Evolutionary conservation across 2,113 vertebrate genomes (phyloP).

Genomic region (Chaetops frenatus): DNA sequence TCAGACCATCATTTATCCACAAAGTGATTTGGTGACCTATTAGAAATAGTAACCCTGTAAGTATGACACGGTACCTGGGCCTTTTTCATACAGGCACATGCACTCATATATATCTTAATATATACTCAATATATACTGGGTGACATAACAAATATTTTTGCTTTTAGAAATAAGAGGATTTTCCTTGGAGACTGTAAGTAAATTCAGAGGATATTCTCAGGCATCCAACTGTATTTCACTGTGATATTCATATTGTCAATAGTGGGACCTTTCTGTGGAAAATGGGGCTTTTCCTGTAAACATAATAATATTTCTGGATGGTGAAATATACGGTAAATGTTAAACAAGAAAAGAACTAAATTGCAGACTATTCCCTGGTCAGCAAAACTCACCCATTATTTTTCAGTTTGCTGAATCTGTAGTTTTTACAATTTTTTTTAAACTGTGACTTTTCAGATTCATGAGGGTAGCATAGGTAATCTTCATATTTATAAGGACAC

Average conservation of each 20-base stretch:
- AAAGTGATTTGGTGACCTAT: background rate
- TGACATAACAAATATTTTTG: slow-evolving; percentile 38
- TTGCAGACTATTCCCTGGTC: slow-evolving; percentile 63
- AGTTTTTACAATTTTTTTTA: slow-evolving; percentile 41
- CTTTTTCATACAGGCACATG: background rate
- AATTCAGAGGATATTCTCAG: slow-evolving; percentile 30
- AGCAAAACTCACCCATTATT: slow-evolving; percentile 67
- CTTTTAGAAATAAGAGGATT: slow-evolving; percentile 1
- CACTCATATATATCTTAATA: background rate
- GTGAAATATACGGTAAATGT: slow-evolving; percentile 54
- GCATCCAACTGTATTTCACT: slow-evolving; percentile 33
- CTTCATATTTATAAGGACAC: slow-evolving; percentile 71
- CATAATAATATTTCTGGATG: slow-evolving; percentile 58
- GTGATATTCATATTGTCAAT: slow-evolving; percentile 57
- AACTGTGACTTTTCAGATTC: slow-evolving; percentile 65
- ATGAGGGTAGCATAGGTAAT: slow-evolving; percentile 55
- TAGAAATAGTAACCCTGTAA: background rate
- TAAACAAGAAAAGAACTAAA: slow-evolving; percentile 61
- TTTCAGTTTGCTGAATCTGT: slow-evolving; percentile 67
- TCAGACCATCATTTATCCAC: background rate
- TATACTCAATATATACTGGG: background rate
- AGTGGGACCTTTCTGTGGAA: slow-evolving; percentile 45
- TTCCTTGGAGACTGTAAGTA: slow-evolving; percentile 47
- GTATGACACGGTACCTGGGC: background rate
- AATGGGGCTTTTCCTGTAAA: slow-evolving; percentile 48